phyloP scores from a whole-genome alignment of 2,113 vertebrate genomes.

The Himantopus leucocephalus region DNA sequence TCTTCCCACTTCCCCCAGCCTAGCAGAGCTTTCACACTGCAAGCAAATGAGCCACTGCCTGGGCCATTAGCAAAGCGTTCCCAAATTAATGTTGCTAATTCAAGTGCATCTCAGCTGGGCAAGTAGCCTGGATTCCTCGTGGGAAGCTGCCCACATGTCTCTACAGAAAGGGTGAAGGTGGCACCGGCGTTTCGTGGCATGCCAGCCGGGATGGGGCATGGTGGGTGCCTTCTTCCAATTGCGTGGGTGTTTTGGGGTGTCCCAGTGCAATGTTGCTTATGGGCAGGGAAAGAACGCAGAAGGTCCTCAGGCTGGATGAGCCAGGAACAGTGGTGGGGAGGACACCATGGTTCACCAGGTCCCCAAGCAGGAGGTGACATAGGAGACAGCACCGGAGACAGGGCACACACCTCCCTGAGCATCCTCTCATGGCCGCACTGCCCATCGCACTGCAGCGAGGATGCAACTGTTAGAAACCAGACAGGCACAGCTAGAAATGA shows the following conservation, averaged over 20 bases:
- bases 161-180: not conserved
- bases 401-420: not conserved
- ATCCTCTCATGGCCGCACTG: accelerated
- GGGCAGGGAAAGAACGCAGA: not conserved
- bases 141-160: accelerated
- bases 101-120: not conserved
- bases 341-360: not conserved
- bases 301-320: not conserved
- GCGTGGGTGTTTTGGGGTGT: not conserved
- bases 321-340: not conserved
- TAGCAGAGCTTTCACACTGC: not conserved
- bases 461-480: not conserved
- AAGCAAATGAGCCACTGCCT: not conserved
- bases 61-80: not conserved
- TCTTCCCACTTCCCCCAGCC: not conserved
- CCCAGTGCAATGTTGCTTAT: not conserved
- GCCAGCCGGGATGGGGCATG: not conserved
- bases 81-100: not conserved
- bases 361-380: not conserved
- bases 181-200: accelerated
- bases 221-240: not conserved
- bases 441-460: not conserved
- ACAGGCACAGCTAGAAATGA: not conserved
- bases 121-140: not conserved
- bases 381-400: accelerated